Evolutionary conservation across 2,797 vertebrate species (phyloP), one percentile per base, ranked within the genome.

Genomic region (Centroberyx gerrardi): DNA sequence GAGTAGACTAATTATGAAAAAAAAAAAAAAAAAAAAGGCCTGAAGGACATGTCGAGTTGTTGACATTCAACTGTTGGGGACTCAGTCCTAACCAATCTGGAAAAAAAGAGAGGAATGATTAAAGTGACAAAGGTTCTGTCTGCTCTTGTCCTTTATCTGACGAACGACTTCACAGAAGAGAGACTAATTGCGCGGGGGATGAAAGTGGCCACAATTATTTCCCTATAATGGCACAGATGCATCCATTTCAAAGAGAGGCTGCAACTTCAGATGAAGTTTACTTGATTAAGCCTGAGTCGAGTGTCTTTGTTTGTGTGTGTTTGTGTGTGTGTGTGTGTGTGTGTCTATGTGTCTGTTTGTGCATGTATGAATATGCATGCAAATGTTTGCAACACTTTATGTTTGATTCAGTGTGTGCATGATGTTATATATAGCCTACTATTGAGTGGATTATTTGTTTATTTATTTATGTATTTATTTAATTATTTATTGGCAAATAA

Each of bases 121-220:
- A 81, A 83, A 90, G 81, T 84, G 79, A 88, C 73, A 87, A 90
- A 90, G 88, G 89, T 90, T 88, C 62, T 65, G 68, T 78, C 87
- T 83, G 75, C 76, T 86, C 81, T 78, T 80, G 83, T 90, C 84
- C 79, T 84, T 90, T 84, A 85, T 87, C 67, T 83, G 78, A 84
- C 80, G 81, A 82, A 90, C 76, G 65, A 90, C 90, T 89, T 87
- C 87, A 87, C 76, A 90, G 87, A 90, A 84, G 75, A 85, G 76
- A 83, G 81, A 86, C 81, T 91, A 92, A 94, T 91, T 93, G 87
- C 74, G 51, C 60, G 58, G 78, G 74, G 87, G 82, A 92, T 89
- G 76, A 90, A 92, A 92, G 86, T 88, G 85, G 81, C 83, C 82
- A 89, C 84, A 90, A 90, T 92, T 93, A 93, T 92, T 91, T 87